Evolutionary conservation across 2,113 vertebrate genomes (phyloP).

Genomic region (Pluvialis apricaria): DNA sequence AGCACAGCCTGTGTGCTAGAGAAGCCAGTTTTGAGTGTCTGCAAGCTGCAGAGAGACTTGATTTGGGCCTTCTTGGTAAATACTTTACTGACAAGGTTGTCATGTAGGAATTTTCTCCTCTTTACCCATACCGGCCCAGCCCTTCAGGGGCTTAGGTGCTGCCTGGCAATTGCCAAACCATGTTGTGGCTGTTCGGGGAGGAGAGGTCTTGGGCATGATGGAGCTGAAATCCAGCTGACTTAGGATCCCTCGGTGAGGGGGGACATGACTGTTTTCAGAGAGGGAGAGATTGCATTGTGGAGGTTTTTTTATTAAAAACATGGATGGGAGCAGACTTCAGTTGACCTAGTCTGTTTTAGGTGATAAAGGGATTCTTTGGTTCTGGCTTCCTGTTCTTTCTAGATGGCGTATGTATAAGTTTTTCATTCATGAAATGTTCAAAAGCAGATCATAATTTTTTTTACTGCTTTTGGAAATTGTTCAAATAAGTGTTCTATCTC

Average conservation of each 20-base stretch:
- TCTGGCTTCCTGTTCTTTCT: not conserved
- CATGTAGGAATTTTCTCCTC: not conserved
- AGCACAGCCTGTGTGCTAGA: not conserved
- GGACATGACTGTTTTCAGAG: not conserved
- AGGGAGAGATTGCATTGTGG: not conserved
- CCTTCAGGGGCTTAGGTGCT: not conserved
- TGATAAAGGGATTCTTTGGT: not conserved
- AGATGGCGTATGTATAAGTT: not conserved
- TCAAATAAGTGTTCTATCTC: not conserved
- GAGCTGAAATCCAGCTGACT: not conserved
- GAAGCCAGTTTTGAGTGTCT: not conserved
- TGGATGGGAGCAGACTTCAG: not conserved
- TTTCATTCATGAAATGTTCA: not conserved
- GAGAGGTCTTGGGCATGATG: not conserved
- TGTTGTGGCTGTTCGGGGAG: accelerated
- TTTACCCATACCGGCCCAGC: not conserved
- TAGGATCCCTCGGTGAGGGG: not conserved
- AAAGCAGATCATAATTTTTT: not conserved
- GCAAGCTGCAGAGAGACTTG: not conserved
- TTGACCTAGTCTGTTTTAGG: not conserved
- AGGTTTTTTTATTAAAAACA: not conserved
- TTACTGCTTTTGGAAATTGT: not conserved
- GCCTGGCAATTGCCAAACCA: not conserved
- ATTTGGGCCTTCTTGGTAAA: not conserved
- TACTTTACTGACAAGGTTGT: not conserved